Percentiles rank a stretch among this genome's conserved stretches.
Conservation (phyloP, 2,113 vertebrate genomes). For the Charadrius vociferus region DNA sequence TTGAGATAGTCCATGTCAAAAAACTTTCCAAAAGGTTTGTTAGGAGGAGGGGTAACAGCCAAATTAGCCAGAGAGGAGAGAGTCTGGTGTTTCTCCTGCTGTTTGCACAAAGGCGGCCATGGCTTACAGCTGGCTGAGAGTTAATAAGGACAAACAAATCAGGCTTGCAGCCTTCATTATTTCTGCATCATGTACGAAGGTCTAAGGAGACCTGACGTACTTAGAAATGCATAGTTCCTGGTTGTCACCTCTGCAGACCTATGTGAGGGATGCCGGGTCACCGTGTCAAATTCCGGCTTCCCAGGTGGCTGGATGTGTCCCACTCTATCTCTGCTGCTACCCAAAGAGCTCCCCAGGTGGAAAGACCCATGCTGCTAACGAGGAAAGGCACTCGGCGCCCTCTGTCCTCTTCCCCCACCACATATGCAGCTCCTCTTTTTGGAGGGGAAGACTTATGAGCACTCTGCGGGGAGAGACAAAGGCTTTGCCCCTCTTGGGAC, state of each 20-base stretch:
- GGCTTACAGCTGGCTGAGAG: background rate
- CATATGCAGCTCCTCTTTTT: background rate
- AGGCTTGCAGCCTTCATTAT: background rate
- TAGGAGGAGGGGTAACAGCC: background rate
- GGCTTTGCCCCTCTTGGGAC: background rate
- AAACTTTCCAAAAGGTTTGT: background rate
- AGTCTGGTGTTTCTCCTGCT: background rate
- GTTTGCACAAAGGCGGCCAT: rapidly evolving
- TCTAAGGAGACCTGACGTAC: background rate
- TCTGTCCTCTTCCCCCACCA: background rate
- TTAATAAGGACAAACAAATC: background rate
- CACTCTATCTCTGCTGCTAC: background rate
- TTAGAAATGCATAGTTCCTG: background rate
- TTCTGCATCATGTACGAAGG: background rate
- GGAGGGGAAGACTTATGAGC: background rate
- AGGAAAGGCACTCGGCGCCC: background rate
- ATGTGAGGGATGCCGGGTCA: background rate
- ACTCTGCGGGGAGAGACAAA: background rate
- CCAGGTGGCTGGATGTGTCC: rapidly evolving
- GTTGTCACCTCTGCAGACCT: background rate
- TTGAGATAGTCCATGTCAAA: background rate
- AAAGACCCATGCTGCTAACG: background rate
- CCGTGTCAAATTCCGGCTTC: background rate
- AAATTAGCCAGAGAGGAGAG: background rate
- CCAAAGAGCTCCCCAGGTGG: background rate